Percentiles rank a stretch among this genome's conserved stretches.
phyloP scores from a whole-genome alignment of 2,797 vertebrate genomes.

The Knipowitschia caucasica region DNA sequence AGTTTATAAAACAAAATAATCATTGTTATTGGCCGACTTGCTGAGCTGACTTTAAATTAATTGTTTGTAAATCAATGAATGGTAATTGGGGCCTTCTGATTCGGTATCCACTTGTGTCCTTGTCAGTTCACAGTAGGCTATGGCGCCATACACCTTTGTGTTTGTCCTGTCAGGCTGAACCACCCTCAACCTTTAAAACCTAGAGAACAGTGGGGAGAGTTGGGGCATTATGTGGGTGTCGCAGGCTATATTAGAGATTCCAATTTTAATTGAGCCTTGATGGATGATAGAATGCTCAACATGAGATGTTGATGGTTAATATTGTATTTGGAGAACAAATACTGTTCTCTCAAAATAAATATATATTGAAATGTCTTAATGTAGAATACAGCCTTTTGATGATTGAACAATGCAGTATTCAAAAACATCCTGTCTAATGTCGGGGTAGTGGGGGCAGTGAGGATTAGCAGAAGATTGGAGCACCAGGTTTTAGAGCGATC shows the following conservation, averaged over 20 bases:
- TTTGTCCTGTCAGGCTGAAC: constrained; percentile 92
- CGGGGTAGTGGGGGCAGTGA: constrained; percentile 38
- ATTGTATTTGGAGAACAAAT: neutral
- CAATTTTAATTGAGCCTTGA: constrained; percentile 25
- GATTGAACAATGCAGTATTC: constrained; percentile 9
- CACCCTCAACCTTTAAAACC: constrained; percentile 47
- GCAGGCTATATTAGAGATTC: constrained; percentile 83
- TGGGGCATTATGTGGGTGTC: constrained; percentile 31
- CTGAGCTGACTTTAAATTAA: neutral
- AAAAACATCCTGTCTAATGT: constrained; percentile 21
- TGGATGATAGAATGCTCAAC: neutral
- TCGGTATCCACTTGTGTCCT: constrained; percentile 16
- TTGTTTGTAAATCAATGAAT: neutral
- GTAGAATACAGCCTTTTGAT: constrained; percentile 1
- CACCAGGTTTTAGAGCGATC: constrained; percentile 53
- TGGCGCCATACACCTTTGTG: constrained; percentile 89
- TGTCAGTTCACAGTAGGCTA: constrained; percentile 84
- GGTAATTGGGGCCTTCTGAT: neutral
- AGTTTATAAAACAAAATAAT: neutral
- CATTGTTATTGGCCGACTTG: neutral
- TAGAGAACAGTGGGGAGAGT: constrained; percentile 8
- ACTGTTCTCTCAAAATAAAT: neutral
- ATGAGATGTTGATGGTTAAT: neutral
- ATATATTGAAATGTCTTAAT: neutral
- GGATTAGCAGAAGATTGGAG: constrained; percentile 73